A percentile compares a stretch with the other conserved stretches of the same genome.
Evolutionary conservation across 1,140 invertebrate species (phyloP).

Genomic region (Halesus radiatus): DNA sequence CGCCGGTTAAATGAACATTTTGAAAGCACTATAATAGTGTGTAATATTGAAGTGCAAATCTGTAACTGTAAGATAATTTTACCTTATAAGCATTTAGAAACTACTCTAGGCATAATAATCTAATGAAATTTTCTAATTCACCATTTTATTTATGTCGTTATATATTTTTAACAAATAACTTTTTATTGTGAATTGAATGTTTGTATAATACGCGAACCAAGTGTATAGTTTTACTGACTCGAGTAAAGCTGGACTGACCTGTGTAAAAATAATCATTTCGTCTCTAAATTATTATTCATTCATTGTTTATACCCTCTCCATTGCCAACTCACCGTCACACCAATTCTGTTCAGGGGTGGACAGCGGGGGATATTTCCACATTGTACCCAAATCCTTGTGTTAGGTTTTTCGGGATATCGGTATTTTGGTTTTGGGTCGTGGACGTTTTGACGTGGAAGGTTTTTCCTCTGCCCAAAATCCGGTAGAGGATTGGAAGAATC

Average conservation of each 20-base stretch:
- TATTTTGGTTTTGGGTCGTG: too few species aligned
- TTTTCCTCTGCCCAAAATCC: too few species aligned
- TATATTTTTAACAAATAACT: constrained; percentile 34
- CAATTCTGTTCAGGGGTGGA: too few species aligned
- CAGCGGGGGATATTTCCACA: too few species aligned
- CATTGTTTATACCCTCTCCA: not conserved
- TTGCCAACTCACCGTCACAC: too few species aligned
- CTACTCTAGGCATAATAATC: not conserved
- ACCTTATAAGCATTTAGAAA: constrained; percentile 10
- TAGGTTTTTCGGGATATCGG: too few species aligned
- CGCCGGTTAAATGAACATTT: constrained; percentile 6
- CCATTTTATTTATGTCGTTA: constrained; percentile 34
- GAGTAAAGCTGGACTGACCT: not conserved
- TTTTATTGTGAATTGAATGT: constrained; percentile 22
- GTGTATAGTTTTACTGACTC: constrained; percentile 15
- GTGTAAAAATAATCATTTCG: not conserved
- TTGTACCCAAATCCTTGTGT: too few species aligned
- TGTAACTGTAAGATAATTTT: constrained; percentile 19
- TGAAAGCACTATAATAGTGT: not conserved
- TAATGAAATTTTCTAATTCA: constrained; percentile 22
- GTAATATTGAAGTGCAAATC: constrained; percentile 36
- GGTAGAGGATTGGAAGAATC: too few species aligned
- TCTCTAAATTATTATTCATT: constrained; percentile 2
- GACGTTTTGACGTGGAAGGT: too few species aligned
- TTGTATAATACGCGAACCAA: not conserved